phyloP scores from a whole-genome alignment of 2,888 invertebrate genomes.

The Dynastes grantii region DNA sequence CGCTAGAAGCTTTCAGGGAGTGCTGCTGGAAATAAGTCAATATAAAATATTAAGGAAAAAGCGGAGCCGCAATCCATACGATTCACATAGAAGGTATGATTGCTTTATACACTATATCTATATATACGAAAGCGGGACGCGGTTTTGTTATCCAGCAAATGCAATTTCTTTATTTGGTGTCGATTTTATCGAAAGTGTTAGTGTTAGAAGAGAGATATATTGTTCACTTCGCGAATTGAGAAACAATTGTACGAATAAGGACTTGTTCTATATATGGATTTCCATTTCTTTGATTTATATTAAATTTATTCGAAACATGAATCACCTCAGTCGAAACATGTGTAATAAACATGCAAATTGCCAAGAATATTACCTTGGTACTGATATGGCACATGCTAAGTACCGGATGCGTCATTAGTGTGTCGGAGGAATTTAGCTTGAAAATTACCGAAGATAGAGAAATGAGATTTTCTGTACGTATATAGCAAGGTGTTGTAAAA shows the following conservation, averaged over 20 bases:
- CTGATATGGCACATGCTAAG: too few relatives aligned
- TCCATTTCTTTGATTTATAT: too few relatives aligned
- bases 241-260: neutral
- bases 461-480: too few relatives aligned
- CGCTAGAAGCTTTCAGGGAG: conserved; percentile 17
- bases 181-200: neutral
- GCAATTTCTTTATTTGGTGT: conserved; percentile 13
- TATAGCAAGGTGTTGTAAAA: too few relatives aligned
- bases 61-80: neutral
- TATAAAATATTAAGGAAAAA: conserved; percentile 13
- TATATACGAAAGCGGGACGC: neutral
- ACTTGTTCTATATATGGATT: neutral
- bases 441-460: too few relatives aligned
- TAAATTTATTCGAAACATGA: too few relatives aligned
- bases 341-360: too few relatives aligned
- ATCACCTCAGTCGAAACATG: too few relatives aligned
- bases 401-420: too few relatives aligned
- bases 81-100: conserved; percentile 3
- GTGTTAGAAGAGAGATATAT: neutral
- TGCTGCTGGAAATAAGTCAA: conserved; percentile 12
- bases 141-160: neutral
- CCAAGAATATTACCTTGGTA: too few relatives aligned
- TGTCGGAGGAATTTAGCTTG: too few relatives aligned
- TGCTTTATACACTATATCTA: neutral
- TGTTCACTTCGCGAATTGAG: neutral